phyloP scores from a whole-genome alignment of 2,888 invertebrate species.

The Ichneumoninae sp. region DNA sequence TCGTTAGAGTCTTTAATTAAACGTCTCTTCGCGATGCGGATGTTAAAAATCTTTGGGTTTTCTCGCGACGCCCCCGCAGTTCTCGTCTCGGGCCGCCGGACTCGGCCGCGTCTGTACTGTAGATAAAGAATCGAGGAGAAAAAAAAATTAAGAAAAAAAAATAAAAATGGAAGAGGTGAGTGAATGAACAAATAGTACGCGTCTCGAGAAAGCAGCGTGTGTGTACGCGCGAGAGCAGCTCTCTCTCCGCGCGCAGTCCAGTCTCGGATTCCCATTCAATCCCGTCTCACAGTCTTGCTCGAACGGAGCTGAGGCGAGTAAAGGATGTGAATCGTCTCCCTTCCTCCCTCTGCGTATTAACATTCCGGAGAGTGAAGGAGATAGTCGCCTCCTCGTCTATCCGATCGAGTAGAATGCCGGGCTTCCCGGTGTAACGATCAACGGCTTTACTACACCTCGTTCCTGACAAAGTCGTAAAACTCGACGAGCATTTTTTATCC shows the following conservation, averaged over 20 bases:
- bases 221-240: conserved; percentile 50
- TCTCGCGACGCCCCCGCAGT: conserved; percentile 15
- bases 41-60: conserved; percentile 23
- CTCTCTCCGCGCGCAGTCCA: conserved; percentile 31
- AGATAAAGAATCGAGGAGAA: conserved; percentile 7
- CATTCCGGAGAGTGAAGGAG: conserved; percentile 60
- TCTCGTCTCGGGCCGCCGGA: conserved; percentile 18
- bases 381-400: conserved; percentile 62
- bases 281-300: conserved; percentile 47
- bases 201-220: conserved; percentile 25
- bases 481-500: background rate
- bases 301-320: conserved; percentile 12
- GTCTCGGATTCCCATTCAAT: conserved; percentile 59
- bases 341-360: conserved; percentile 62
- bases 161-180: conserved; percentile 58
- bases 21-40: background rate
- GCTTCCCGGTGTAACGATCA: conserved; percentile 25
- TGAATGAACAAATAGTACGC: conserved; percentile 73
- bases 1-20: background rate
- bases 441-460: conserved; percentile 29
- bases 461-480: background rate
- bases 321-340: conserved; percentile 52
- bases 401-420: conserved; percentile 64
- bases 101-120: background rate
- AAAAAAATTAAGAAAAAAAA: conserved; percentile 12